Percentiles rank a stretch among this genome's conserved stretches.
These are phyloP conservation scores for Pristionchus fissidentatus DNA, from an alignment of 2,888 invertebrate species.

Conservation along the genomic window DNA sequence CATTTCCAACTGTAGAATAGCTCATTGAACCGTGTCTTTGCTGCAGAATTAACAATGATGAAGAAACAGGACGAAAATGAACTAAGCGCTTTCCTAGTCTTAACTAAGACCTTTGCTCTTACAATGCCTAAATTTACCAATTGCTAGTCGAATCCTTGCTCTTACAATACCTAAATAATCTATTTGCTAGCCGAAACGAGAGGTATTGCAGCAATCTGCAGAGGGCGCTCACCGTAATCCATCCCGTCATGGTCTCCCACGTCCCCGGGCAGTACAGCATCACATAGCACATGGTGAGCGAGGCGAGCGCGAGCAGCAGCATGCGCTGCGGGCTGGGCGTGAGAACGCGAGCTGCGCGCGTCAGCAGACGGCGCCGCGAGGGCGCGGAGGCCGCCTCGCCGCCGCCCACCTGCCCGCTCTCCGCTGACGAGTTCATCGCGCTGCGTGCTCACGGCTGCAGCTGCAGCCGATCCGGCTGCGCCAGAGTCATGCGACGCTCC, in stretches of 20 bases:
- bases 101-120: too few species aligned
- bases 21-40: too few species aligned
- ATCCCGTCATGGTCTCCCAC: conserved; percentile 32
- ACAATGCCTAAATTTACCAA: too few species aligned
- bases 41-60: too few species aligned
- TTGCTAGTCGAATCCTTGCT: too few species aligned
- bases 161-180: too few species aligned
- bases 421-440: background rate
- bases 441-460: background rate
- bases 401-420: conserved; percentile 1
- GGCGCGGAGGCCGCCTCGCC: conserved; percentile 9
- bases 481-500: background rate
- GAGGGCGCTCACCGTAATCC: conserved; percentile 34
- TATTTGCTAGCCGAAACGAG: too few species aligned
- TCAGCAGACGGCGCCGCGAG: conserved; percentile 1
- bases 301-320: background rate
- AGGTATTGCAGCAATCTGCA: too few species aligned
- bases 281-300: conserved; percentile 30
- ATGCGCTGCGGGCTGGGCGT: conserved; percentile 13
- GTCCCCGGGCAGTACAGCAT: conserved; percentile 35
- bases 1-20: background rate
- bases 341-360: conserved; percentile 29
- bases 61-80: too few species aligned
- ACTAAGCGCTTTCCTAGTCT: too few species aligned
- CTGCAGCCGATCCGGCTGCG: conserved; percentile 23